Percentiles rank a stretch among this genome's conserved stretches.
These are phyloP conservation scores for Drosophila pallidifrons DNA, from an alignment of 1,140 invertebrate genomes.

Conservation along the genomic window DNA sequence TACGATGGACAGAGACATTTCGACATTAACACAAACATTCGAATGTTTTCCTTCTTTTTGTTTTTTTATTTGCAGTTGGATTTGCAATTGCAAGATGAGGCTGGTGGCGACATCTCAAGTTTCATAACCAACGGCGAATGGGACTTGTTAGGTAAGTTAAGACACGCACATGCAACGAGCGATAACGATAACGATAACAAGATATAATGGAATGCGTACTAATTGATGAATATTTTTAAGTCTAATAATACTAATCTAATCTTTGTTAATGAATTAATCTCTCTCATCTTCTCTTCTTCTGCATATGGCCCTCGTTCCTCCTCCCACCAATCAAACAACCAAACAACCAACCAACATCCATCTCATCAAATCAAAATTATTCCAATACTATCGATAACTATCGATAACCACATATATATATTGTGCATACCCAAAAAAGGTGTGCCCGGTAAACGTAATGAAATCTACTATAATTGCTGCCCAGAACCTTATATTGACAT, in stretches of 20 bases:
- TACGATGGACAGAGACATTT: background rate
- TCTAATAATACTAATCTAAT: constrained; percentile 23
- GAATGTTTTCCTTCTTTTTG: background rate
- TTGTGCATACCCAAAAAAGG: constrained; percentile 86
- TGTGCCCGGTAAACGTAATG: constrained; percentile 96
- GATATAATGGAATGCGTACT: background rate
- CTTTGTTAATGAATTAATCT: constrained; percentile 34
- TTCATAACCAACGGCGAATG: constrained; percentile 99
- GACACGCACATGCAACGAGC: background rate
- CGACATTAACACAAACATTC: constrained; percentile 4
- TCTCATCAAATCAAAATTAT: no score
- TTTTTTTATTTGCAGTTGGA: constrained; percentile 90
- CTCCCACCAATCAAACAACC: constrained; percentile 23
- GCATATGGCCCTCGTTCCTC: constrained; percentile 16
- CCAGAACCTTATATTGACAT: constrained; percentile 99
- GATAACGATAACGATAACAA: constrained; percentile 1
- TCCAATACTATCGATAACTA: background rate
- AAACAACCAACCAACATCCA: no score
- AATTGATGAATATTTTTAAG: constrained; percentile 16
- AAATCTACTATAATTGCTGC: constrained; percentile 97
- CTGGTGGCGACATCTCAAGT: constrained; percentile 96
- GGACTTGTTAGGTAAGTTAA: constrained; percentile 96
- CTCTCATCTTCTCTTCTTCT: constrained; percentile 51
- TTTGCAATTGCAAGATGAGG: constrained; percentile 94
- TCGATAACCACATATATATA: background rate